Conservation (phyloP, 2,888 invertebrate genomes). For the Ypsolopha scabrella region DNA sequence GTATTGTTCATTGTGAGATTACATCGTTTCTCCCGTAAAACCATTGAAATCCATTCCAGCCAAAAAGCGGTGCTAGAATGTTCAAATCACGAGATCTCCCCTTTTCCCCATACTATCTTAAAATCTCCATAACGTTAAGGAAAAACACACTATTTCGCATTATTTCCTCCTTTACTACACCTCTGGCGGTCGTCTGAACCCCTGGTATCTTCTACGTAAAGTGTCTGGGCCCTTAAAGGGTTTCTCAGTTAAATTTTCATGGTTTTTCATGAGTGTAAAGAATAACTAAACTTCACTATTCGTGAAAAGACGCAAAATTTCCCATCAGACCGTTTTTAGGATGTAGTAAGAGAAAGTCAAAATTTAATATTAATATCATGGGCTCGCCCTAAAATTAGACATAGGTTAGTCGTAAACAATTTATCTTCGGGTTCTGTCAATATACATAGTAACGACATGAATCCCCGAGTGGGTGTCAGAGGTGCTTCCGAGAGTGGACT, state of each 20-base stretch:
- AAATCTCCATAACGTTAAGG: conserved; percentile 36
- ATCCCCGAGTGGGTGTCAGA: no score
- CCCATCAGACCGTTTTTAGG: neutral
- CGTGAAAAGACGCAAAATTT: neutral
- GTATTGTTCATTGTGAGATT: no score
- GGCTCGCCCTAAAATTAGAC: no score
- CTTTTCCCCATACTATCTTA: conserved; percentile 1
- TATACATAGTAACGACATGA: no score
- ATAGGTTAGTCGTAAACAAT: no score
- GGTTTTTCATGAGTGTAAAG: neutral
- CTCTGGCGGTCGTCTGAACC: conserved; percentile 26
- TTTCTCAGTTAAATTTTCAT: neutral
- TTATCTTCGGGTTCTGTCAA: no score
- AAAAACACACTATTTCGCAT: conserved; percentile 35
- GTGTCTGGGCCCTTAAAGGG: neutral
- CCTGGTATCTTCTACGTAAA: neutral
- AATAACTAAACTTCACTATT: neutral
- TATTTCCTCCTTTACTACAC: conserved; percentile 43
- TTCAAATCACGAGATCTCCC: conserved; percentile 28
- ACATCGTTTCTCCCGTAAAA: no score
- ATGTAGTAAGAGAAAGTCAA: no score
- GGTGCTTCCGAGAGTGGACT: no score
- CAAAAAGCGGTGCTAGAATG: conserved; percentile 14
- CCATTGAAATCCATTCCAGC: conserved; percentile 25
- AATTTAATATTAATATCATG: no score